Percentiles rank a stretch among this genome's conserved stretches.
phyloP scores from a whole-genome alignment of 2,797 vertebrate species.

The Gymnoscopelus braueri region DNA sequence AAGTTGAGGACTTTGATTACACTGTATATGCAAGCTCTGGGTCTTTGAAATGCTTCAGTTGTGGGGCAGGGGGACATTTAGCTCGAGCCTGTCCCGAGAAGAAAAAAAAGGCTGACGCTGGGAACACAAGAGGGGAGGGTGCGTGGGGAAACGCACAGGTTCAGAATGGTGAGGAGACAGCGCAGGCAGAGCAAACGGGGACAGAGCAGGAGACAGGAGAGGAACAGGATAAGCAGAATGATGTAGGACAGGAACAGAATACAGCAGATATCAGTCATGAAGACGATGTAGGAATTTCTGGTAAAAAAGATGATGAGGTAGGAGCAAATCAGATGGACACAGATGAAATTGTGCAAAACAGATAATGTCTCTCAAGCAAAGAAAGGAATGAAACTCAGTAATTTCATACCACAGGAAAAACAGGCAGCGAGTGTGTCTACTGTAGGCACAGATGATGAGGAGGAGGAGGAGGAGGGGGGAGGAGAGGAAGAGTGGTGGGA shows the following conservation, averaged over 20 bases:
- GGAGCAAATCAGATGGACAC: no score
- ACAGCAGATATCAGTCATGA: no score
- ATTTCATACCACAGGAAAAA: background rate
- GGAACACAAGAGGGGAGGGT: no score
- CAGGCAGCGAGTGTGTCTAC: no score
- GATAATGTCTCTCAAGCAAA: background rate
- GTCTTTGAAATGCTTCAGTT: background rate
- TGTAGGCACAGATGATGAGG: background rate
- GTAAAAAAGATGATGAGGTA: no score
- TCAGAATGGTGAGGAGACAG: background rate
- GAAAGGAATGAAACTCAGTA: background rate
- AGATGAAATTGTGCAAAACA: no score
- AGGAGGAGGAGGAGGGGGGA: no score
- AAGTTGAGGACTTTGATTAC: slow-evolving; percentile 6
- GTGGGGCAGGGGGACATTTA: slow-evolving; percentile 4
- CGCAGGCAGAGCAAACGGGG: background rate
- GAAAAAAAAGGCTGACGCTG: background rate
- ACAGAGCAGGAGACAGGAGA: background rate
- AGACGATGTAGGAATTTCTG: no score
- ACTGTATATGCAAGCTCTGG: background rate
- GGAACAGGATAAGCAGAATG: no score
- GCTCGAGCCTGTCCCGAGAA: background rate
- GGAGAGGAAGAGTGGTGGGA: no score
- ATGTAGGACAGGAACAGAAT: no score
- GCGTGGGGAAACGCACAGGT: background rate